These are phyloP conservation scores for Ursus arctos DNA, from an alignment of 2,113 vertebrate genomes.

Conservation along the genomic window DNA sequence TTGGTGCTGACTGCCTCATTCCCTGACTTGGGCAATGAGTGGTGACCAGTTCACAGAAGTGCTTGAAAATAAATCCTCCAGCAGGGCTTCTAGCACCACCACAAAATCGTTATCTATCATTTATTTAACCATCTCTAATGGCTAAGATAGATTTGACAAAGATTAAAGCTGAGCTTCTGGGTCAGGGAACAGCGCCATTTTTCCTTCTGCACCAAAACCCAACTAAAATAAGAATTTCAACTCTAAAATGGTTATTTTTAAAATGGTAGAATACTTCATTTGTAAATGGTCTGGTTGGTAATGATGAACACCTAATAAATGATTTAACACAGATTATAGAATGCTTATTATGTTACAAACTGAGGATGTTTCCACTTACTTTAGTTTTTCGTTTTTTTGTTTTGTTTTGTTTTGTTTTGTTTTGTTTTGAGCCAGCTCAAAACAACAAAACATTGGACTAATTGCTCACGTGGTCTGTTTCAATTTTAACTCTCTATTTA, in stretches of 20 bases:
- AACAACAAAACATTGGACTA: background rate
- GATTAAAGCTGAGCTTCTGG: constrained; percentile 5
- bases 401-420: too few relatives aligned
- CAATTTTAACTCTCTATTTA: background rate
- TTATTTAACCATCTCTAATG: background rate
- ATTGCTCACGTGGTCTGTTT: background rate
- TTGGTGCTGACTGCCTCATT: background rate
- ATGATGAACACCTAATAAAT: background rate
- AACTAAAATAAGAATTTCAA: constrained; percentile 4
- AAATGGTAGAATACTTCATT: background rate
- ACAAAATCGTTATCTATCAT: background rate
- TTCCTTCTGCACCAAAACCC: background rate
- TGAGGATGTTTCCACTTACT: background rate
- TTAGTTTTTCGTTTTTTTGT: background rate
- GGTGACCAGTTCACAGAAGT: background rate
- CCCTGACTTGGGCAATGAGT: background rate
- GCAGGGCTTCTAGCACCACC: background rate
- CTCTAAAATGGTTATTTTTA: background rate
- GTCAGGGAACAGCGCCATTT: background rate
- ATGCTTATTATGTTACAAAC: background rate
- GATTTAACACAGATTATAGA: background rate
- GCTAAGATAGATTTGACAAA: constrained; percentile 28
- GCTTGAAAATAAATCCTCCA: background rate
- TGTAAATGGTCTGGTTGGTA: background rate
- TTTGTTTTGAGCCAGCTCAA: background rate